These are phyloP conservation scores for Drosophila lacertosa DNA, from an alignment of 1,140 invertebrate genomes.

Conservation along the genomic window DNA sequence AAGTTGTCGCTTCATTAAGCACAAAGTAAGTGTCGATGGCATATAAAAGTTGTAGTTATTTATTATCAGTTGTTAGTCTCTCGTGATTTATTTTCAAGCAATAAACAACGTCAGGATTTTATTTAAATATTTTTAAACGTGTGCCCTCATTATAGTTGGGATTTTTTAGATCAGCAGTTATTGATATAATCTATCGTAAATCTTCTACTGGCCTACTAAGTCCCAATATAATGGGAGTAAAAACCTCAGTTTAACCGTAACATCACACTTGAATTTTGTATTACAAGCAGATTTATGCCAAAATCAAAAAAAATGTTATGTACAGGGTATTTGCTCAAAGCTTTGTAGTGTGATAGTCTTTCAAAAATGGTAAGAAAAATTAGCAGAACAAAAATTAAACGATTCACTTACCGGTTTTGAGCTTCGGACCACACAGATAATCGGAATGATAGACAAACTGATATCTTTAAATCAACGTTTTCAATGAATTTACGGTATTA, in stretches of 20 bases:
- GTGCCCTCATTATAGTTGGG: conserved; percentile 82
- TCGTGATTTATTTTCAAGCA: neutral
- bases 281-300: too few relatives aligned
- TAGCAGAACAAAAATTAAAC: too few relatives aligned
- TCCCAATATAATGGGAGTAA: conserved; percentile 83
- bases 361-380: too few relatives aligned
- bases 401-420: too few relatives aligned
- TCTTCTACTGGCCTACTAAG: conserved; percentile 84
- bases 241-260: conserved; percentile 44
- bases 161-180: conserved; percentile 84
- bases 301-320: too few relatives aligned
- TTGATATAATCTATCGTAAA: conserved; percentile 52
- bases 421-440: too few relatives aligned
- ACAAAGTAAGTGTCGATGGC: neutral
- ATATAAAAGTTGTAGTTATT: conserved; percentile 30
- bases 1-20: conserved; percentile 21
- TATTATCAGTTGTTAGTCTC: conserved; percentile 29
- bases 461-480: too few relatives aligned
- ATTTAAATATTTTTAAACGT: conserved; percentile 10
- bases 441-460: too few relatives aligned
- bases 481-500: too few relatives aligned
- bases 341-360: too few relatives aligned
- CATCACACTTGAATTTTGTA: too few relatives aligned
- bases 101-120: neutral
- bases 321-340: too few relatives aligned